A percentile compares a stretch with the other conserved stretches of the same genome.
phyloP scores from a whole-genome alignment of 64 coral and sea anemone species.

The Dendronephthya gigantea region DNA sequence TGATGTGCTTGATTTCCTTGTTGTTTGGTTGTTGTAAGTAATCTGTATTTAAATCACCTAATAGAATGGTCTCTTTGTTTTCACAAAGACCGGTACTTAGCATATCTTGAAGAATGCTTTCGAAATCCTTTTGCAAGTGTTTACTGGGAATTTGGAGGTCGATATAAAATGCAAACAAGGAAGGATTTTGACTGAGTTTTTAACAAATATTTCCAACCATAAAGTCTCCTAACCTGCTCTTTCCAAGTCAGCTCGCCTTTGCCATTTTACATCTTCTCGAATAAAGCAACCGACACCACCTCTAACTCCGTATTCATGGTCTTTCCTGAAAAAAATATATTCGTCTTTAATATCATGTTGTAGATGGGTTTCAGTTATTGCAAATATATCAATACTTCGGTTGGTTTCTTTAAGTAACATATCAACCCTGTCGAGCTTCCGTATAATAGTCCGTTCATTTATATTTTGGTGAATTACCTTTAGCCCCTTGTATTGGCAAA shows the following conservation, averaged over 20 bases:
- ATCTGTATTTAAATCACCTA: too few species aligned
- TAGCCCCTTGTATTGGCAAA: neutral
- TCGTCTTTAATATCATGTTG: neutral
- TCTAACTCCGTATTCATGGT: neutral
- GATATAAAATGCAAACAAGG: neutral
- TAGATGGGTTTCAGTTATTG: neutral
- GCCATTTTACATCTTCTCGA: neutral
- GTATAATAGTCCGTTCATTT: neutral
- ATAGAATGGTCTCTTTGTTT: too few species aligned
- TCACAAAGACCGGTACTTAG: neutral
- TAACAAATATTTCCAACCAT: neutral
- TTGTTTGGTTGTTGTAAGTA: too few species aligned
- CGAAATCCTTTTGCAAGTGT: neutral
- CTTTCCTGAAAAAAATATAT: neutral
- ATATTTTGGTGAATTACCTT: slow-evolving; percentile 3
- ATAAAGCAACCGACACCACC: slow-evolving; percentile 16
- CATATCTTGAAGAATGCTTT: neutral
- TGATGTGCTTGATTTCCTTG: too few species aligned
- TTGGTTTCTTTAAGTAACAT: neutral
- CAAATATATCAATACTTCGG: neutral
- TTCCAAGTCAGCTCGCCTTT: neutral
- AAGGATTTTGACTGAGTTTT: neutral
- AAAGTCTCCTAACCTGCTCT: neutral
- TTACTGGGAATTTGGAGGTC: neutral
- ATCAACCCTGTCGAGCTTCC: neutral